Evolutionary conservation across 2,113 vertebrate species (phyloP).

Genomic region (Panthera uncia): DNA sequence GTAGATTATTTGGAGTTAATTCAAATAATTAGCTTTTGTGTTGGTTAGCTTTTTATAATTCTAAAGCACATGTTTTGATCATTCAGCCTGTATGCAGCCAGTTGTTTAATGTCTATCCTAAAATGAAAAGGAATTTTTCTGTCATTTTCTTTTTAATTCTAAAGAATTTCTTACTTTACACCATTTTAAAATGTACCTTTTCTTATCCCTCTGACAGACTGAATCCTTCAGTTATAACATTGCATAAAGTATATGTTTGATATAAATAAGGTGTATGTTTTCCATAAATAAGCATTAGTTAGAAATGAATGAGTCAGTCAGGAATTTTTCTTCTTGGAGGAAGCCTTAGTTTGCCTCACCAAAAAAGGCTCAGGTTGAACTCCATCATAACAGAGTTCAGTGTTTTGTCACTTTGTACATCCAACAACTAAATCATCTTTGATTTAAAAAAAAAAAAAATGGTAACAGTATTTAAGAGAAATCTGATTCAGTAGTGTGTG

Average conservation of each 20-base stretch:
- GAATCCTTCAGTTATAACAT: not conserved
- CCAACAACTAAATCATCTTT: not conserved
- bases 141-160: not conserved
- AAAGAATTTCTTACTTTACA: not conserved
- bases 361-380: not conserved
- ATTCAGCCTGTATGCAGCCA: not conserved
- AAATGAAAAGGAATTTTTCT: not conserved
- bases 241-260: not conserved
- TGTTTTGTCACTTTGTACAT: not conserved
- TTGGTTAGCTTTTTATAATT: not conserved
- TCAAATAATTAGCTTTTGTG: not conserved
- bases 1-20: not conserved
- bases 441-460: not conserved
- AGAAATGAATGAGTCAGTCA: not conserved
- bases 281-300: not conserved
- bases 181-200: not conserved
- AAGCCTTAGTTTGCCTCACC: not conserved
- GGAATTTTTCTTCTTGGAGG: not conserved
- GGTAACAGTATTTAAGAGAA: not conserved
- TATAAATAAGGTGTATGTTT: not conserved
- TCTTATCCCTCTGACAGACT: not conserved
- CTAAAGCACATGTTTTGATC: not conserved
- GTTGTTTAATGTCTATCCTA: not conserved
- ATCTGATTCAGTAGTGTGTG: not conserved
- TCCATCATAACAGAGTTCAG: not conserved